Evolutionary conservation across 2,113 vertebrate genomes (phyloP).

Genomic region (Elephas maximus): DNA sequence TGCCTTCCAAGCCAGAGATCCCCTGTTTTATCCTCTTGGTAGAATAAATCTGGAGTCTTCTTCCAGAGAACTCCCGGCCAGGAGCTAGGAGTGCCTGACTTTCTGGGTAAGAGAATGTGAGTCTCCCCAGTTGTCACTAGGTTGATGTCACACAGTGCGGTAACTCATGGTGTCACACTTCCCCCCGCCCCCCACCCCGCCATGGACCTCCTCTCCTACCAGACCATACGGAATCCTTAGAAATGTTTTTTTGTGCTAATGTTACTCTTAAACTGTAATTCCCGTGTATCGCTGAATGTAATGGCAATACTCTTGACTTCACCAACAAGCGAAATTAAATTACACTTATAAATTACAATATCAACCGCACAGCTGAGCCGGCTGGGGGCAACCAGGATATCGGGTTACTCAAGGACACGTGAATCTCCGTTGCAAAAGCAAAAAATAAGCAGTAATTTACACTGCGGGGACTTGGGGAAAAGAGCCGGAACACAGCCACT

Average conservation of each 20-base stretch:
- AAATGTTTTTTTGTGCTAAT: too few species aligned
- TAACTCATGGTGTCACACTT: too few species aligned
- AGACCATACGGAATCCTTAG: too few species aligned
- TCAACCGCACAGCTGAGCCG: background rate
- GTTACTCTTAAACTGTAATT: too few species aligned
- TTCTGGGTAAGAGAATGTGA: background rate
- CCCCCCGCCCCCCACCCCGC: too few species aligned
- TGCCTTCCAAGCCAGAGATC: background rate
- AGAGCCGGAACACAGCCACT: conserved; percentile 79
- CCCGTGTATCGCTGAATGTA: too few species aligned
- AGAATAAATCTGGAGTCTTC: background rate
- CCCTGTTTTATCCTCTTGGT: background rate
- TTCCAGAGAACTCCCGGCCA: background rate
- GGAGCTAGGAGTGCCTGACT: background rate
- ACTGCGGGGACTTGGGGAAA: conserved; percentile 53
- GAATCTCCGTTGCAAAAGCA: conserved; percentile 15
- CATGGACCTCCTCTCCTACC: too few species aligned
- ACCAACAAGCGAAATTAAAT: too few species aligned
- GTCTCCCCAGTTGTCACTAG: too few species aligned
- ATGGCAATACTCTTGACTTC: too few species aligned
- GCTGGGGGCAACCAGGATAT: conserved; percentile 42
- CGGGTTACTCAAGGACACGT: conserved; percentile 43
- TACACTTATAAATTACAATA: too few species aligned
- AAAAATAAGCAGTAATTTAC: conserved; percentile 42
- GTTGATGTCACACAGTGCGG: too few species aligned